Percentiles rank a stretch among this genome's conserved stretches.
Evolutionary conservation across 2,113 vertebrate species (phyloP).

Genomic region (Hydrolagus affinis): DNA sequence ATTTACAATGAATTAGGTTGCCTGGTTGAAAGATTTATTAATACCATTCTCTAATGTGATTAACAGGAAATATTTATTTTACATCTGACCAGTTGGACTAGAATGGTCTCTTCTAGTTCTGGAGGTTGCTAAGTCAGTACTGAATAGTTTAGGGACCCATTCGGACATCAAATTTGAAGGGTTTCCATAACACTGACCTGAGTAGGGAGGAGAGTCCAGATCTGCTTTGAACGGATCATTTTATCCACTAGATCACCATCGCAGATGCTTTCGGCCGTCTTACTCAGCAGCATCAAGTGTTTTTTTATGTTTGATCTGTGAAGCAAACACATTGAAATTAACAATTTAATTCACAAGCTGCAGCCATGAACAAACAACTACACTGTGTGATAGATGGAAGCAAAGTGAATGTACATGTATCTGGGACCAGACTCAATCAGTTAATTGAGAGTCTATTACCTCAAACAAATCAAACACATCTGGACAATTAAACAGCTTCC

Average conservation of each 20-base stretch:
- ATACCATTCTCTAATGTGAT: not conserved
- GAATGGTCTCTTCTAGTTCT: not conserved
- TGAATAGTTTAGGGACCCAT: not conserved
- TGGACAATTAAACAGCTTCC: too few relatives aligned
- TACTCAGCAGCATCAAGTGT: slow-evolving; percentile 84
- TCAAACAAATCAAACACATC: too few relatives aligned
- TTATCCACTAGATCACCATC: slow-evolving; percentile 89
- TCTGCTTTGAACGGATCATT: slow-evolving; percentile 77
- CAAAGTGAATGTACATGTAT: too few relatives aligned
- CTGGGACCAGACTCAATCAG: too few relatives aligned
- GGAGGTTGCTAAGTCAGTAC: not conserved
- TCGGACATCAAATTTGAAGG: too few relatives aligned
- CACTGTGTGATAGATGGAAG: too few relatives aligned
- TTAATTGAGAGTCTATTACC: too few relatives aligned
- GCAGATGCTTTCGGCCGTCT: slow-evolving; percentile 85
- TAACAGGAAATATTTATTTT: not conserved
- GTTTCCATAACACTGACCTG: slow-evolving; percentile 60
- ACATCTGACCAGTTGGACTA: not conserved
- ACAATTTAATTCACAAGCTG: not conserved
- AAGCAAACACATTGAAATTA: not conserved
- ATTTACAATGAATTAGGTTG: too few relatives aligned
- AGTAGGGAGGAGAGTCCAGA: slow-evolving; percentile 85
- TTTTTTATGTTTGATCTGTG: slow-evolving; percentile 74
- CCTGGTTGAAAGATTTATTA: not conserved
- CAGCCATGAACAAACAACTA: not conserved